Evolutionary conservation across 2,797 vertebrate genomes (phyloP).

Genomic region (Chelon labrosus): DNA sequence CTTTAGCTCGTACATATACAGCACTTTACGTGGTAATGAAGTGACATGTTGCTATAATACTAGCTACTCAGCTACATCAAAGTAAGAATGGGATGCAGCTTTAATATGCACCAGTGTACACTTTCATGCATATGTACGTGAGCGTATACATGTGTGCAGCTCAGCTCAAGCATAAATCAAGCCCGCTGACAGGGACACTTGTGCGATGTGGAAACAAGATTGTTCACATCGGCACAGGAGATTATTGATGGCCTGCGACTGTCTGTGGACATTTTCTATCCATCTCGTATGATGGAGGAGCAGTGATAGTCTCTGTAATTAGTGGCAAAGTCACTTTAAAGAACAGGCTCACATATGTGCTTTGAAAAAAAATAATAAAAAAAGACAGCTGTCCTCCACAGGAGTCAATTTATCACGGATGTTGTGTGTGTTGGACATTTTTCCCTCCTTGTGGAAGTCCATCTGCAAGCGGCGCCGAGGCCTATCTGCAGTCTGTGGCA

Average conservation of each 20-base stretch:
- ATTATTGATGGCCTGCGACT: slow-evolving; percentile 72
- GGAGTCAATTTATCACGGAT: slow-evolving; percentile 36
- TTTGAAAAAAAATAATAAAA: background rate
- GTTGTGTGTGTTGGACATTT: slow-evolving; percentile 22
- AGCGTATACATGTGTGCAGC: slow-evolving; percentile 35
- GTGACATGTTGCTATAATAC: too few relatives aligned
- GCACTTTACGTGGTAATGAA: too few relatives aligned
- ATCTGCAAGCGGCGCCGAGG: slow-evolving; percentile 22
- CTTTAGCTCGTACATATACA: too few relatives aligned
- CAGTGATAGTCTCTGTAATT: slow-evolving; percentile 33
- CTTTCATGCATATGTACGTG: slow-evolving; percentile 32
- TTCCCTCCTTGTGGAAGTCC: slow-evolving; percentile 5
- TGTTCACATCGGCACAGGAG: slow-evolving; percentile 69
- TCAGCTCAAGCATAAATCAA: slow-evolving; percentile 57
- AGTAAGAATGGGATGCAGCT: slow-evolving; percentile 37
- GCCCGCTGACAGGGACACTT: slow-evolving; percentile 57
- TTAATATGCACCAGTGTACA: slow-evolving; percentile 30
- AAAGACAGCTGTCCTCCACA: slow-evolving; percentile 25
- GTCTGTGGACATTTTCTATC: slow-evolving; percentile 53
- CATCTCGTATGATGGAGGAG: slow-evolving; percentile 49
- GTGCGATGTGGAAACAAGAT: slow-evolving; percentile 59
- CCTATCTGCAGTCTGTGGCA: background rate
- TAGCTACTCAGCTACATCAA: background rate
- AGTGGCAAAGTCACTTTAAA: slow-evolving; percentile 49
- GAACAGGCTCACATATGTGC: slow-evolving; percentile 37